Conservation (phyloP, 2,797 vertebrate species). For the Arrhamphus sclerolepis region DNA sequence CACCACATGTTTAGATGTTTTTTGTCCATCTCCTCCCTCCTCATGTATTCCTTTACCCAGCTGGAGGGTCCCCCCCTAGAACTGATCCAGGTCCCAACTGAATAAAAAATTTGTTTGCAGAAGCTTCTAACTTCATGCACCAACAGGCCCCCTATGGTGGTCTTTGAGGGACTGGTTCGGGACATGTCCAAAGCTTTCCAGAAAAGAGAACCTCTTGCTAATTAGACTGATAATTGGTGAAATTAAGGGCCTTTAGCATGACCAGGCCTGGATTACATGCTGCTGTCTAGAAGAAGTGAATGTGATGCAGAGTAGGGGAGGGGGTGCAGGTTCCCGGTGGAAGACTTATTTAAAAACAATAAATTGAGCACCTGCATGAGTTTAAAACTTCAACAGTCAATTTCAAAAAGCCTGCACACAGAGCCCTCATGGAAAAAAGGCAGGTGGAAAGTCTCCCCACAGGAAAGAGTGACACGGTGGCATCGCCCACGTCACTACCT, state of each 20-base stretch:
- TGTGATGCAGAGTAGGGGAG: background rate
- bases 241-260: constrained; percentile 23
- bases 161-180: constrained; percentile 23
- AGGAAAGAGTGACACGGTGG: constrained; percentile 86
- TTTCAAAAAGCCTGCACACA: constrained; percentile 40
- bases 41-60: too few relatives aligned
- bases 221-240: constrained; percentile 47
- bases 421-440: constrained; percentile 74
- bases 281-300: too few relatives aligned
- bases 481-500: constrained; percentile 87
- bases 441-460: constrained; percentile 95
- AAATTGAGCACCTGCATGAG: constrained; percentile 20
- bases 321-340: background rate
- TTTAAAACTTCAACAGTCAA: constrained; percentile 39
- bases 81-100: too few relatives aligned
- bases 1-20: too few relatives aligned
- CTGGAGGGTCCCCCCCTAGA: too few relatives aligned
- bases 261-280: constrained; percentile 39
- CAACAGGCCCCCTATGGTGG: constrained; percentile 7
- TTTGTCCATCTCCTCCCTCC: too few relatives aligned
- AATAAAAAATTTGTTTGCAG: too few relatives aligned
- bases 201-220: constrained; percentile 32
- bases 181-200: background rate
- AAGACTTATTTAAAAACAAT: constrained; percentile 15
- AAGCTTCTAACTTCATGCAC: constrained; percentile 17